Base-by-base conservation (phyloP, 2,797 vertebrate genomes). In the Linurgus olivaceus region DNA sequence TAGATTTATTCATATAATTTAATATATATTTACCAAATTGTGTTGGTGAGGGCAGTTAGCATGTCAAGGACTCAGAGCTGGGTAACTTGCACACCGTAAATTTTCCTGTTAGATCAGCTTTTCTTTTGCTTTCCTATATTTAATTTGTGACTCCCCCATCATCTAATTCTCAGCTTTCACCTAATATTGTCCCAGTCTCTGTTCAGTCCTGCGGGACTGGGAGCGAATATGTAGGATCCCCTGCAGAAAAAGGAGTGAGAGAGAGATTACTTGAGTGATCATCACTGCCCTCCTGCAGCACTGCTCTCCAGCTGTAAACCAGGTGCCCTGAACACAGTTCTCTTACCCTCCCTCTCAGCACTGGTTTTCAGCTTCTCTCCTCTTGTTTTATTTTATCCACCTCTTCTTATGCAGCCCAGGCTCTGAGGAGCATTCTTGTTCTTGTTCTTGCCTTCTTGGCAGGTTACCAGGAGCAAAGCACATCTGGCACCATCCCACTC, bases 231-330 rank as follows among this genome's bases (percentile, higher is more conserved):
- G 20, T 29, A 37, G 40, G 42, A 83, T 51, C 18, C 21, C 29
- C 18, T 63, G 13, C 3, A 13, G 31, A 21, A 35, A 76, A 86
- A 45, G 11, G 26, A 40, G 11, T 17, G 15, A 31, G 25, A 48
- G 17, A 24, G 31, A 70, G 6, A 35, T 66, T 10, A 50, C 19
- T n/a, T 37, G 17, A 31, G 5, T 23, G 20, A 26, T 71, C 15
- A 31, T 8, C 8, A 6, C 33, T 52, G 44, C 10, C 29, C 15
- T 58, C 10, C 26, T 0, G 0, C 61, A 70, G 26, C 1, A 0
- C 38, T 63, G 16, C 38, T 37, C 18, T 75, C 62, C 42, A 57
- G 8, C 70, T 74, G 25, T n/a, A 52, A 37, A 5, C 11, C 57
- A 29, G 26, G 7, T 35, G 5, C 29, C 31, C 29, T 66, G 38